Evolutionary conservation across 2,888 invertebrate genomes (phyloP), one percentile per base, ranked within the genome.

Genomic region (Resseliella maxima): DNA sequence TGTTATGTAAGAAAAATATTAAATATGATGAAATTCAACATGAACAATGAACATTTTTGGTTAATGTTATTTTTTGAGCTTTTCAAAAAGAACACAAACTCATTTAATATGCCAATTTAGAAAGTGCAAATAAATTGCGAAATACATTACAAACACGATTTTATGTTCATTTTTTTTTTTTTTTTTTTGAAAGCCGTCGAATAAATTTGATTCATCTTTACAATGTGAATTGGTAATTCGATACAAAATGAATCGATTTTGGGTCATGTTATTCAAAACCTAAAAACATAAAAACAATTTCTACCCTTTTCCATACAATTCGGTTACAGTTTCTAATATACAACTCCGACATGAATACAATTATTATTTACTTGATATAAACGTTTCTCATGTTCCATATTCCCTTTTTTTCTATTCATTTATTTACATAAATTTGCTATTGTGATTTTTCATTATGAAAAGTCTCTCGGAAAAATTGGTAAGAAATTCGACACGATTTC

Each of bases 401-500:
- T 31, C 72, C 72, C 31, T 10, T 3, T 15, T 59, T 18, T 24
- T 18, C 12, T 72, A 15, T 72, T 31, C 72, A 72, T 72, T 35
- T 72, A 72, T 72, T 72, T 72, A 72, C 72, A 72, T 72, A 72
- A 72, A 72, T 72, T 72, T 31, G 3, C 35, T 35, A 72, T 72
- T 72, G 72, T 72, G 5, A 31, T 31, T 72, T 72, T 18, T 12
- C 15, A 1, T 59, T 72, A 72, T 72, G 10, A 31, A n/a, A 72
- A 72, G 31, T 72, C 72, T n/a, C n/a, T 72, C 72, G 72, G 31
- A 31, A 72, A 72, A 72, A 31, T 31, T 31, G 31, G n/a, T 1
- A 72, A 72, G 72, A 72, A 72, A 72, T 72, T 72, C 72, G 72
- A 72, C 72, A 72, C 72, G 72, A 72, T 72, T 72, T 31, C 72